Evolutionary conservation across 2,797 vertebrate species (phyloP).

Genomic region (Poecile montanus): DNA sequence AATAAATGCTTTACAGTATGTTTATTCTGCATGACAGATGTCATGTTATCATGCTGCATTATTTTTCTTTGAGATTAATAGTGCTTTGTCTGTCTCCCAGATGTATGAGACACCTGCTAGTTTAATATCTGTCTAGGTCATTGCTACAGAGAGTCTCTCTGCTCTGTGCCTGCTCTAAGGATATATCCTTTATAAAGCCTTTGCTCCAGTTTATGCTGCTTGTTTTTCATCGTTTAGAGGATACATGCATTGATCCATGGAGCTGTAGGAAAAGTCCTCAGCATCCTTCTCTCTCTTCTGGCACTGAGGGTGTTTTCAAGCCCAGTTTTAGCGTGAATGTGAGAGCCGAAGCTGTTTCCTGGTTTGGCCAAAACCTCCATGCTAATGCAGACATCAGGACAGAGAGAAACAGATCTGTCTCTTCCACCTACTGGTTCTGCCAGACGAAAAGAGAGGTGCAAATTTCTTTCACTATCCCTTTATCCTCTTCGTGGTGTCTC

Average conservation of each 20-base stretch:
- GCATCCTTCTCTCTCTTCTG: not conserved
- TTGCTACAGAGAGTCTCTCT: not conserved
- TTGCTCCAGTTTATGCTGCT: not conserved
- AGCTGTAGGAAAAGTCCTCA: not conserved
- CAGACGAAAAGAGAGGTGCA: constrained; percentile 30
- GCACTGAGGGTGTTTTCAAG: not conserved
- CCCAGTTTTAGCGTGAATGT: not conserved
- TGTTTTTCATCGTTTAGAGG: not conserved
- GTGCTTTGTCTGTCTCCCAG: constrained; percentile 53
- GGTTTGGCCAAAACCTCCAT: not conserved
- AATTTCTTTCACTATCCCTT: not conserved
- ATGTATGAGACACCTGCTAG: constrained; percentile 17
- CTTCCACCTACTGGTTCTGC: not conserved
- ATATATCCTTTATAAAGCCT: not conserved
- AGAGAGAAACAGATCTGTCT: not conserved
- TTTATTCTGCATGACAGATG: constrained; percentile 41
- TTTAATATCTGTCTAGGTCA: constrained; percentile 43
- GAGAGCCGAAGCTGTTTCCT: not conserved
- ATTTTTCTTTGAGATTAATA: constrained; percentile 54
- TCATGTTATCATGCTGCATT: not conserved
- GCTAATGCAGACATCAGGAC: not conserved
- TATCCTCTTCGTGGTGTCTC: not conserved
- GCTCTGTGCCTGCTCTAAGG: not conserved
- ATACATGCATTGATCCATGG: not conserved
- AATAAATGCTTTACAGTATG: constrained; percentile 19